Percentiles rank a stretch among this genome's conserved stretches.
These are phyloP conservation scores for Sceloporus tristichus DNA, from an alignment of 2,113 vertebrate species.

Conservation along the genomic window DNA sequence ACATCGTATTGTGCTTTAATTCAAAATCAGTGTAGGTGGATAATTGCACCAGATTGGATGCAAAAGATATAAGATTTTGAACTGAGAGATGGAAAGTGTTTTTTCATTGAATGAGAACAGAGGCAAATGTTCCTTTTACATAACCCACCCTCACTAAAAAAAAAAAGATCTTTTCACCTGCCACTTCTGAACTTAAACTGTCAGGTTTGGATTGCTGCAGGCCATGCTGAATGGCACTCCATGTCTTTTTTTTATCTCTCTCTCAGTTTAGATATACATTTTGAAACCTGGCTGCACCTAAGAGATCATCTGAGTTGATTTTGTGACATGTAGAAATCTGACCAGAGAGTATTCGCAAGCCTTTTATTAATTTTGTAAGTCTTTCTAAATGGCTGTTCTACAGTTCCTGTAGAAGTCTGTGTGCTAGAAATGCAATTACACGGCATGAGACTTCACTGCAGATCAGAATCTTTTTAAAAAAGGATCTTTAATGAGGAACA, in stretches of 20 bases:
- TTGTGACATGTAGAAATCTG: background rate
- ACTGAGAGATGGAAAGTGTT: slow-evolving; percentile 38
- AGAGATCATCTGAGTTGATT: background rate
- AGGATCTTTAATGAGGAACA: background rate
- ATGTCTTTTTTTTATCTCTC: background rate
- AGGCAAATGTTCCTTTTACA: slow-evolving; percentile 55
- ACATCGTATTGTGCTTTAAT: slow-evolving; percentile 54
- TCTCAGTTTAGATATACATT: background rate
- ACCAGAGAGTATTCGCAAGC: background rate
- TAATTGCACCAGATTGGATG: slow-evolving; percentile 55
- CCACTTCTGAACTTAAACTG: slow-evolving; percentile 62
- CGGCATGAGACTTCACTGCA: background rate
- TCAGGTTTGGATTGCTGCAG: slow-evolving; percentile 47
- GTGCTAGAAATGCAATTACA: background rate
- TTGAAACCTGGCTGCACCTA: background rate
- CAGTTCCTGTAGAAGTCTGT: background rate
- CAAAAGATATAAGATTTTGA: slow-evolving; percentile 17
- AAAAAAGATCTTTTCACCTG: slow-evolving; percentile 51
- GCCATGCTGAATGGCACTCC: background rate
- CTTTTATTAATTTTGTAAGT: slow-evolving; percentile 5
- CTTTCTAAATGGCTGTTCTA: background rate
- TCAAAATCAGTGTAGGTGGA: slow-evolving; percentile 59
- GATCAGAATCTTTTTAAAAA: slow-evolving; percentile 1
- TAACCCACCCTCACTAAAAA: background rate
- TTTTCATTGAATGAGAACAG: slow-evolving; percentile 47